These are phyloP conservation scores for Ispidina lecontei DNA, from an alignment of 2,797 vertebrate genomes.

Conservation along the genomic window DNA sequence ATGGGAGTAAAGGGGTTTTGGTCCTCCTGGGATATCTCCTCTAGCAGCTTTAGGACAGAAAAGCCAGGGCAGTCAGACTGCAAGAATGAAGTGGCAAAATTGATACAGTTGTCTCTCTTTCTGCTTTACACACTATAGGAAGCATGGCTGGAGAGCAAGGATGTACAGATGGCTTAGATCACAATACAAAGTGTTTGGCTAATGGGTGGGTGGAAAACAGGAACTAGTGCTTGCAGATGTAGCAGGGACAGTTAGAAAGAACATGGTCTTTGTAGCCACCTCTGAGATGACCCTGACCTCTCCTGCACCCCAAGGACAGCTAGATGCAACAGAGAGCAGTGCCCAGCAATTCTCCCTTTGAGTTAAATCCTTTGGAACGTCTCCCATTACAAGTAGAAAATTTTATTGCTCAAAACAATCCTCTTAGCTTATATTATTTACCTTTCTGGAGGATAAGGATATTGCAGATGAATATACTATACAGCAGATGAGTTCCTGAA, in stretches of 20 bases:
- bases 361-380: neutral
- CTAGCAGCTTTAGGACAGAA: neutral
- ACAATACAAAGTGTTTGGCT: neutral
- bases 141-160: neutral
- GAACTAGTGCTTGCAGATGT: neutral
- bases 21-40: neutral
- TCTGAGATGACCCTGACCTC: neutral
- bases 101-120: neutral
- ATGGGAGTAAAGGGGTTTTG: neutral
- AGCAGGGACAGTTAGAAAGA: neutral
- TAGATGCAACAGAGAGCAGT: neutral
- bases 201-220: neutral
- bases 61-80: neutral
- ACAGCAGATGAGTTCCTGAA: neutral
- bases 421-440: neutral
- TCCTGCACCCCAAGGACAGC: neutral
- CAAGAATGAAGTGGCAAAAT: neutral
- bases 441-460: neutral
- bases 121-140: rapidly evolving
- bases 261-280: neutral
- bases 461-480: neutral
- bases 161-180: neutral
- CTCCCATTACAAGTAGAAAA: neutral
- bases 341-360: neutral
- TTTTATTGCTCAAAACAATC: neutral